Percentiles rank a stretch among this genome's conserved stretches.
phyloP scores from a whole-genome alignment of 2,888 invertebrate species.

The Nipponacmea schrenckii region DNA sequence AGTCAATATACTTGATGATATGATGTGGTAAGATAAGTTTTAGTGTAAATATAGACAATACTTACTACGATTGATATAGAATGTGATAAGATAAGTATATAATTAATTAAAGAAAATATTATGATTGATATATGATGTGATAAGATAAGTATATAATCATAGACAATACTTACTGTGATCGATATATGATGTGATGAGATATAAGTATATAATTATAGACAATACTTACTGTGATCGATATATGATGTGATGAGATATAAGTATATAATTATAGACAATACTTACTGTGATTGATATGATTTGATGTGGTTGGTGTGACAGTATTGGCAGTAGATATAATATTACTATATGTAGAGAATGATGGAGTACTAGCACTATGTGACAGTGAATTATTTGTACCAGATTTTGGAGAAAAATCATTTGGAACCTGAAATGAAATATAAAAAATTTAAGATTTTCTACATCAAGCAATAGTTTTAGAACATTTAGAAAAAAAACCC shows the following conservation, averaged over 20 bases:
- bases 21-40: no score
- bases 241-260: neutral
- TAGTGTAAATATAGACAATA: no score
- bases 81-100: no score
- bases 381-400: constrained; percentile 34
- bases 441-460: neutral
- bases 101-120: no score
- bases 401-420: constrained; percentile 50
- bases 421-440: constrained; percentile 38
- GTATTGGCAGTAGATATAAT: constrained; percentile 21
- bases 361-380: constrained; percentile 60
- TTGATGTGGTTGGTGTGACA: neutral
- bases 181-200: neutral
- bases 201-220: neutral
- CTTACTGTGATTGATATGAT: constrained; percentile 12
- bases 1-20: no score
- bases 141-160: no score
- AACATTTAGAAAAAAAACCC: no score
- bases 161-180: neutral
- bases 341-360: constrained; percentile 48
- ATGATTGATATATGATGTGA: neutral
- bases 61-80: no score
- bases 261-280: neutral
- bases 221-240: neutral
- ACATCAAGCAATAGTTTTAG: no score